Evolutionary conservation across 2,113 vertebrate species (phyloP), one percentile per base, ranked within the genome.

Genomic region (Podarcis raffonei): DNA sequence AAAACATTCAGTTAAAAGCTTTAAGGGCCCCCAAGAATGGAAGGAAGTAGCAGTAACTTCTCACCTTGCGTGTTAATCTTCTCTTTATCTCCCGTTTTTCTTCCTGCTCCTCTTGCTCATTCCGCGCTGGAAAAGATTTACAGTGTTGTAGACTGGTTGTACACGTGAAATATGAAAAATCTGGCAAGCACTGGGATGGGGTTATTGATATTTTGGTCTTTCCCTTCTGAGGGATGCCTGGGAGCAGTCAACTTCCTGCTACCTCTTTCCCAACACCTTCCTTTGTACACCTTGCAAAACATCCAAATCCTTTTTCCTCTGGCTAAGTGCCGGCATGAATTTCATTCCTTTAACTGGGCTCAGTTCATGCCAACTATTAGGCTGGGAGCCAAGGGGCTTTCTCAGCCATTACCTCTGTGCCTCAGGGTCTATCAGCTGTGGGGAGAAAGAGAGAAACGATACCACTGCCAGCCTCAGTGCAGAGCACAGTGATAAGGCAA

Each of bases 31-130:
- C 2, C 9, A 87, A 87, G 35, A 42, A 53, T 0, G n/a, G 84
- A 75, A 30, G n/a, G 81, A 92, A 91, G 75, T 66, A 78, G 20
- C 8, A 91, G 72, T 68, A 78, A 20, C 8, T 53, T 90, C 98
- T 97, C 93, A 99, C 99, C 98, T 99, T 99, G 66, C 98, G 97
- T 23, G 98, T 97, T 91, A 99, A 97, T 94, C 98, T 96, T 83
- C 98, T 97, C 93, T 99, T 99, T 93, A 99, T 98, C 96, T 99
- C 99, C 93, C 99, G 97, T 94, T 99, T 99, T 96, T 99, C 99
- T 93, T 99, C 99, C 92, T 99, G 98, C 77, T 99, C 98, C 91
- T 99, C 99, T 94, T 98, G 98, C 91, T 99, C 99, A 95, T 99
- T 99, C 83, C 98, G 98, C 89, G 99, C 99, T 99, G 97, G 90